These are phyloP conservation scores for human (Homo sapiens) DNA, from an alignment of 2,113 vertebrate species.

Conservation along the genomic window GRCh38 chr6:80637501-80638000, in stretches of 20 bases:
- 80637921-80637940: background rate
- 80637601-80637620: background rate
- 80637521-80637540: too few relatives aligned
- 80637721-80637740: background rate
- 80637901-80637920: background rate
- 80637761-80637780: background rate
- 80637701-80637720: background rate
- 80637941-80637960: background rate
- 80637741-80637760: background rate
- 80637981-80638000: background rate
- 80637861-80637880: background rate
- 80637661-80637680: background rate
- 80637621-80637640: background rate
- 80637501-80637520: background rate
- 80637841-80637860: background rate
- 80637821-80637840: background rate
- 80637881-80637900: background rate
- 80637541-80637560: background rate
- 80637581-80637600: background rate
- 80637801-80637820: background rate
- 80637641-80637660: slow-evolving; percentile 5
- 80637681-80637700: background rate
- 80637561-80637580: background rate
- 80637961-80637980: background rate
- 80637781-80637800: background rate